These are phyloP conservation scores for Junonia oenone DNA, from an alignment of 2,888 invertebrate genomes.

Conservation along the genomic window DNA sequence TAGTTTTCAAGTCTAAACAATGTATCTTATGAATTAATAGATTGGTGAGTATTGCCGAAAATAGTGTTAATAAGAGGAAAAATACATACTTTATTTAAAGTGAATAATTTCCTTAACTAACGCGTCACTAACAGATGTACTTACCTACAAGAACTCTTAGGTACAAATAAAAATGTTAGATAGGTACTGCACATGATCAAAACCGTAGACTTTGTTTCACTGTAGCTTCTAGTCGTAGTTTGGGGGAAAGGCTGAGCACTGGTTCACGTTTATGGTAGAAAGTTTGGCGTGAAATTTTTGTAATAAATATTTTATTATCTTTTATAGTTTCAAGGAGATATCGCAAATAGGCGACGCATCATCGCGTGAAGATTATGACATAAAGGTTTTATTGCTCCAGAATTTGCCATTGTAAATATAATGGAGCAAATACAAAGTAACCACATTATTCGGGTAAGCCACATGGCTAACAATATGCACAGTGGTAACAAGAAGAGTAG, in stretches of 20 bases:
- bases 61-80: no score
- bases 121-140: neutral
- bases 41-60: no score
- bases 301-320: constrained; percentile 57
- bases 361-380: constrained; percentile 63
- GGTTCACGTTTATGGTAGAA: constrained; percentile 42
- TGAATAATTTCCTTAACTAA: neutral
- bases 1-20: no score
- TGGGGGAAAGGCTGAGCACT: constrained; percentile 32
- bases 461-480: constrained; percentile 38
- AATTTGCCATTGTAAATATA: constrained; percentile 43
- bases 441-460: constrained; percentile 67
- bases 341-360: constrained; percentile 57
- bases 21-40: no score
- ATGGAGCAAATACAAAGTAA: constrained; percentile 56
- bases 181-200: neutral
- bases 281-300: constrained; percentile 42
- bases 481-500: constrained; percentile 6
- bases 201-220: neutral
- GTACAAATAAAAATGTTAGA: neutral
- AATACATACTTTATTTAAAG: neutral
- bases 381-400: constrained; percentile 52
- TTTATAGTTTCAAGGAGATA: constrained; percentile 75
- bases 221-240: constrained; percentile 11
- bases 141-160: neutral